Evolutionary conservation across 2,113 vertebrate species (phyloP).

Genomic region (Menura novaehollandiae): DNA sequence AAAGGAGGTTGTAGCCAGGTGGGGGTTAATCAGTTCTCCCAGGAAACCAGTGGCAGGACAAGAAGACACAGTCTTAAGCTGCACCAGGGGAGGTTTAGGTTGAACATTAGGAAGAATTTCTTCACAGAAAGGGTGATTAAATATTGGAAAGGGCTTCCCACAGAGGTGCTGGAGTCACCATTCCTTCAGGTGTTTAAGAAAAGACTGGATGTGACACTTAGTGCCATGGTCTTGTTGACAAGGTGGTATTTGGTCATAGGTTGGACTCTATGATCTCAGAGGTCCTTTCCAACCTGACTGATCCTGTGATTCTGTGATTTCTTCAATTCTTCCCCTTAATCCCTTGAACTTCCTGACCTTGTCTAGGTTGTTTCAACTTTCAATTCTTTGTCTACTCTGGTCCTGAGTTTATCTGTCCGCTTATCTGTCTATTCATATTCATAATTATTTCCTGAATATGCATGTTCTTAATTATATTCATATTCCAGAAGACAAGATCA

Average conservation of each 20-base stretch:
- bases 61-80: neutral
- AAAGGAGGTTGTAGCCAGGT: neutral
- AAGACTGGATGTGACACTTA: neutral
- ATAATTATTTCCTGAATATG: neutral
- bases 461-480: neutral
- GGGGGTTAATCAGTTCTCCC: neutral
- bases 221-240: neutral
- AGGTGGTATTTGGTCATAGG: accelerated
- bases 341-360: neutral
- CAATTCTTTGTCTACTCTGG: neutral
- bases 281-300: neutral
- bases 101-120: neutral
- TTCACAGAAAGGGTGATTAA: neutral
- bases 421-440: neutral
- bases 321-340: neutral
- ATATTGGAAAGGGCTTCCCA: neutral
- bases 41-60: neutral
- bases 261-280: neutral
- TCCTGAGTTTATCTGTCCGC: neutral
- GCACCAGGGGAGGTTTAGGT: neutral
- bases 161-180: neutral
- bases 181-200: neutral
- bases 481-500: neutral
- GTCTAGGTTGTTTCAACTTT: neutral
- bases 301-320: neutral